Conservation (phyloP, 2,113 vertebrate species). For the Atlantisia rogersi region DNA sequence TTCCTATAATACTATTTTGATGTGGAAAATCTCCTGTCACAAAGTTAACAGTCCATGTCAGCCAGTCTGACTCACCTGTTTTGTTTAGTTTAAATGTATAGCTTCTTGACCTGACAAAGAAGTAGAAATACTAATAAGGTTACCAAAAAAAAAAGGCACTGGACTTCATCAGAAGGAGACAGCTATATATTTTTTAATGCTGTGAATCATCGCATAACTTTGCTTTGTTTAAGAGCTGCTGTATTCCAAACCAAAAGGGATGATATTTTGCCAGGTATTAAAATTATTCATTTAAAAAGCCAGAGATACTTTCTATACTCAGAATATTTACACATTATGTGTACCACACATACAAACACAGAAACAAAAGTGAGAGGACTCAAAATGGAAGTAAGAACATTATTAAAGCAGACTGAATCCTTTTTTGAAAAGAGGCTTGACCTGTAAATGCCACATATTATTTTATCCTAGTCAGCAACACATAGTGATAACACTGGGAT, state of each 20-base stretch:
- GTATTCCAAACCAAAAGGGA: neutral
- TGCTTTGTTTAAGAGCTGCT: neutral
- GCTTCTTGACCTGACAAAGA: neutral
- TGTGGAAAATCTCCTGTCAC: neutral
- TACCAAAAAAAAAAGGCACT: neutral
- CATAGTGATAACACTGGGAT: neutral
- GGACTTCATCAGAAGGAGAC: neutral
- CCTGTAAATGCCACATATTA: neutral
- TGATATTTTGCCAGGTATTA: neutral
- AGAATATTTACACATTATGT: neutral
- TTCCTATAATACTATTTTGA: neutral
- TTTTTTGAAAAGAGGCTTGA: neutral
- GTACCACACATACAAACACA: neutral
- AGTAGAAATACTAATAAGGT: neutral
- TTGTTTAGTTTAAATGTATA: neutral
- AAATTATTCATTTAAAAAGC: neutral
- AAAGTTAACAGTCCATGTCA: fast-evolving
- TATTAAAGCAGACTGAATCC: neutral
- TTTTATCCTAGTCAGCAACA: neutral
- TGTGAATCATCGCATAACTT: neutral
- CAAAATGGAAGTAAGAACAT: neutral
- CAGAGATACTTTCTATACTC: neutral
- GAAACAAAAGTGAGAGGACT: neutral
- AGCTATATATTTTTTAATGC: neutral
- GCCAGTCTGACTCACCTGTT: neutral